A percentile compares a stretch with the other conserved stretches of the same genome.
Conservation (phyloP, 1,140 invertebrate genomes). For the Panagrolaimus sp. region DNA sequence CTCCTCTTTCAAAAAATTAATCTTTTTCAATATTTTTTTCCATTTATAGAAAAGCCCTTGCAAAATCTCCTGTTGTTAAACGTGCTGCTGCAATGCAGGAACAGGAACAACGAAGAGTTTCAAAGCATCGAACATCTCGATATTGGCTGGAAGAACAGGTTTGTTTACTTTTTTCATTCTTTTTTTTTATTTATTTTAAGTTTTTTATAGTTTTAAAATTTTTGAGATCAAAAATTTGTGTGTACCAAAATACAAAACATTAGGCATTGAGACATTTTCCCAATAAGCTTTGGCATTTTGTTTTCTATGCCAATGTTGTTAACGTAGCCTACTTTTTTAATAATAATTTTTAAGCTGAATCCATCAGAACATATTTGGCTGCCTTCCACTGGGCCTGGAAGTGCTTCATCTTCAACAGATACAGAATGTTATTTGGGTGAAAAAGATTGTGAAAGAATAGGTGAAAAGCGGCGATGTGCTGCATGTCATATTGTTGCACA, state of each 20-base stretch:
- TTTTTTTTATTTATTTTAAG: neutral
- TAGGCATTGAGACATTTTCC: too few relatives aligned
- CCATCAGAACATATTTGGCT: slow-evolving; percentile 57
- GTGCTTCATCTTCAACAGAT: slow-evolving; percentile 45
- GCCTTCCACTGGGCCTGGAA: slow-evolving; percentile 47
- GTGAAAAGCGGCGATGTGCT: slow-evolving; percentile 56
- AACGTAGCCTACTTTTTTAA: too few relatives aligned
- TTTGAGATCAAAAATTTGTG: neutral
- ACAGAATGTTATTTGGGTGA: slow-evolving; percentile 57
- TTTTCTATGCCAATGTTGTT: too few relatives aligned
- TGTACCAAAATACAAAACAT: too few relatives aligned
- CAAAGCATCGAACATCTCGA: slow-evolving; percentile 53
- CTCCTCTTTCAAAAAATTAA: neutral
- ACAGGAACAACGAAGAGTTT: slow-evolving; percentile 48
- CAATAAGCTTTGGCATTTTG: too few relatives aligned
- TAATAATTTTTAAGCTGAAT: slow-evolving; percentile 39
- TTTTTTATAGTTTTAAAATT: neutral
- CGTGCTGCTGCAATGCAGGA: slow-evolving; percentile 54
- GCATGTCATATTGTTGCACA: slow-evolving; percentile 57
- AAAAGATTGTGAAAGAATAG: slow-evolving; percentile 53
- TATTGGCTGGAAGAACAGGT: slow-evolving; percentile 58
- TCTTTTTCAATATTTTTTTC: slow-evolving; percentile 18
- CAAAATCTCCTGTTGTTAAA: slow-evolving; percentile 57
- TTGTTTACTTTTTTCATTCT: slow-evolving; percentile 19
- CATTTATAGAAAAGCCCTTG: slow-evolving; percentile 56